Conservation (phyloP, 2,797 vertebrate genomes). For the Ficedula albicollis region DNA sequence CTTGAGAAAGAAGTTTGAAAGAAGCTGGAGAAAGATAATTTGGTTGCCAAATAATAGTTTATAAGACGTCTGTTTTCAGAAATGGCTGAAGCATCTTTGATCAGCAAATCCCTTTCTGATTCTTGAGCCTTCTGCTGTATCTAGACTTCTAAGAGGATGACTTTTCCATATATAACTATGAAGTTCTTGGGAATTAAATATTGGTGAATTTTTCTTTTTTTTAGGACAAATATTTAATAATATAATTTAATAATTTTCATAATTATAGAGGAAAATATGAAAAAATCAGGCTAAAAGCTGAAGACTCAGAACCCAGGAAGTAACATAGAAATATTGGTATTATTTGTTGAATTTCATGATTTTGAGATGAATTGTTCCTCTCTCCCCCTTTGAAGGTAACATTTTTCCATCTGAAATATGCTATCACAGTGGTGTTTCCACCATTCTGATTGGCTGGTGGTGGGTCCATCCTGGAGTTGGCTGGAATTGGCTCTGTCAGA, state of each 20-base stretch:
- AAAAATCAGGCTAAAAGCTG: neutral
- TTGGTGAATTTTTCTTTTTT: neutral
- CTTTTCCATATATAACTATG: neutral
- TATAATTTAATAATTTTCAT: neutral
- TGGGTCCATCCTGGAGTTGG: rapidly evolving
- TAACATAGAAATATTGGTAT: neutral
- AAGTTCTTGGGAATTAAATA: neutral
- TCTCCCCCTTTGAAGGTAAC: neutral
- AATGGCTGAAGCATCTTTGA: neutral
- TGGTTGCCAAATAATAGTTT: neutral
- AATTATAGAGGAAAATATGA: neutral
- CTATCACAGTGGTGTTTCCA: too few relatives aligned
- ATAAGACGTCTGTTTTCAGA: neutral
- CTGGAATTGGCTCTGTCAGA: neutral
- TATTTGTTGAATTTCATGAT: neutral
- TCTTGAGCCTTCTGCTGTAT: neutral
- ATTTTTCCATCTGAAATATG: neutral
- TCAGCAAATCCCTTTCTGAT: neutral
- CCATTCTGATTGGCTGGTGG: neutral
- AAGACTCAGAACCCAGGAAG: neutral
- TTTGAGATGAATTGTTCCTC: neutral
- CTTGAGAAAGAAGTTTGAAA: neutral
- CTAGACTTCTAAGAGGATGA: neutral
- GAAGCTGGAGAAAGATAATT: neutral
- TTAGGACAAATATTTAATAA: neutral